Evolutionary conservation across 2,888 invertebrate genomes (phyloP), one percentile per base, ranked within the genome.

Genomic region (Eremobia ochroleuca): DNA sequence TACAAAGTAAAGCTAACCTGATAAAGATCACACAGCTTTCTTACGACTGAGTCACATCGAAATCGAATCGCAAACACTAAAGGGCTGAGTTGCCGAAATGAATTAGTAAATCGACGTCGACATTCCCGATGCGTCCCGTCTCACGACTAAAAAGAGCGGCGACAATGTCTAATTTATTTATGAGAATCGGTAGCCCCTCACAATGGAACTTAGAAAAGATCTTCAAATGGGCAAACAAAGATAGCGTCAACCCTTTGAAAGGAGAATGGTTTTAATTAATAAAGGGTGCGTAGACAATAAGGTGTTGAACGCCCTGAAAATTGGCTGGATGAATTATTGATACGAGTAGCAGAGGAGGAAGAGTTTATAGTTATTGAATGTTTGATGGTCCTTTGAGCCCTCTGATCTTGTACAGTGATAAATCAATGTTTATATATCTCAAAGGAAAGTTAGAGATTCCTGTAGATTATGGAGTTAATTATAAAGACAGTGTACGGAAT

Each of bases 71-170:
- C 85, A 46, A 37, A 11, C 34, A 85, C 43, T 92, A 92, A 94
- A 89, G 68, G 73, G 31, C 70, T 66, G 77, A 82, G 83, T 93
- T 94, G 95, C 94, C 95, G 92, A 95, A 95, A 94, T 94, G 94
- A 95, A 96, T 96, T 95, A 96, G 95, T 94, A 92, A 96, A 95
- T 94, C 93, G 94, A 91, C 94, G 92, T 94, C 93, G 95, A 95
- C 95, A 95, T 96, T 96, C 95, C 92, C 92, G 81, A 90, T 89
- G 91, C 90, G 93, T 92, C 93, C 90, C 90, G 90, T 88, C 92
- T 85, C 90, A 86, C 83, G 90, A 91, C 89, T 92, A 95, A 96
- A 96, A 96, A 96, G 93, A 92, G 89, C 88, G 88, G 89, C 90
- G 90, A 91, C 92, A 92, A 93, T 88, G 91, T 89, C 92, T 95